These are phyloP conservation scores for Mamestra configurata DNA, from an alignment of 1,140 invertebrate genomes.

Conservation along the genomic window DNA sequence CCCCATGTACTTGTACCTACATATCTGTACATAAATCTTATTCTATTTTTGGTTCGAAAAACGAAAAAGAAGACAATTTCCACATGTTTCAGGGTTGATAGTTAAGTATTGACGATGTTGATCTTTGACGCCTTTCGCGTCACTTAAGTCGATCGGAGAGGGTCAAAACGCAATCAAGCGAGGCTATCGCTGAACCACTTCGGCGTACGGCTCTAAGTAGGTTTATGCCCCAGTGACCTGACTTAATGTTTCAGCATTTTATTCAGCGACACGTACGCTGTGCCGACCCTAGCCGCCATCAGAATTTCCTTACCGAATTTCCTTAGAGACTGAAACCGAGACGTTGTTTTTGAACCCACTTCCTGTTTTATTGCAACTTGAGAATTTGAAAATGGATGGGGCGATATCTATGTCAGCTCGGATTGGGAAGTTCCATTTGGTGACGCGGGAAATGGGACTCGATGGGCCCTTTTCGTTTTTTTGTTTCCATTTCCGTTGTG, in stretches of 20 bases:
- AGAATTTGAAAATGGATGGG: constrained; percentile 46
- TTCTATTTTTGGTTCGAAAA: not conserved
- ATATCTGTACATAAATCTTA: not conserved
- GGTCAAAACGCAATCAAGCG: constrained; percentile 43
- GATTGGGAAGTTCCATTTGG: constrained; percentile 28
- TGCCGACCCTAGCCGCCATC: constrained; percentile 49
- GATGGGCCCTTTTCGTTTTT: constrained; percentile 3
- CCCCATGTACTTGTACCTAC: not conserved
- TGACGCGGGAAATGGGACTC: constrained; percentile 28
- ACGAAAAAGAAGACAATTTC: not conserved
- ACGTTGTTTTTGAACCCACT: constrained; percentile 57
- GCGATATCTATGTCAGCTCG: constrained; percentile 45
- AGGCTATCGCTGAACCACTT: constrained; percentile 42
- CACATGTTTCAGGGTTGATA: constrained; percentile 19
- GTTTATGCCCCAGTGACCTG: constrained; percentile 54
- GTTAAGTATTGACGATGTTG: constrained; percentile 37
- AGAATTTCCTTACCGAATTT: constrained; percentile 70
- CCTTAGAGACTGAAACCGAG: constrained; percentile 64
- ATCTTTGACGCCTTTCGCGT: constrained; percentile 31
- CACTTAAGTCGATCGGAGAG: constrained; percentile 42
- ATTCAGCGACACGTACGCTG: constrained; percentile 67
- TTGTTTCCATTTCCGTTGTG: constrained; percentile 8
- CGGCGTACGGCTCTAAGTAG: constrained; percentile 40
- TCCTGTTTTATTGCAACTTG: constrained; percentile 52
- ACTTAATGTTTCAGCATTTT: constrained; percentile 64